Base-by-base conservation (phyloP, 2,888 invertebrate species). In the Amphiduros pacificus region DNA sequence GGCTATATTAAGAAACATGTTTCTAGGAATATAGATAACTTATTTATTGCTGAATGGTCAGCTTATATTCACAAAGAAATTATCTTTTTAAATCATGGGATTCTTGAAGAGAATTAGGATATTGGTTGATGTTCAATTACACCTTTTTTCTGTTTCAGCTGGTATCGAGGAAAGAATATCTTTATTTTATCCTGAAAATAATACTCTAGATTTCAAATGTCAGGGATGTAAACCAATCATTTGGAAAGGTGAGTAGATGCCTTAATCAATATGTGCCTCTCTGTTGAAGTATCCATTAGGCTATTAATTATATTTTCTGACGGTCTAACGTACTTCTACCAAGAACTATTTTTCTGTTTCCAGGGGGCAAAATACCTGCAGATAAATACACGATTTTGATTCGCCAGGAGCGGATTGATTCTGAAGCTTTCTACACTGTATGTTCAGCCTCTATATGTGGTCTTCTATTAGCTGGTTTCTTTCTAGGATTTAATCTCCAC, bases 401-500 rank as follows among this genome's bases (percentile, higher is more conserved):
- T 82, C 91, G 57, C 87, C 88, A 91, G 69, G 90, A 91, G 72
- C 90, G 90, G 1, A 90, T 94, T 62, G 89, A 91, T 75, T 88
- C 89, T 24, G 86, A 88, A 0, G 90, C 92, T 0, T 89, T 93
- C 79, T 85, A 91, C 58, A 88, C 88, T 1, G 89, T 92, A 2
- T 88, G 90, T 0, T 87, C 88, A 2, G 82, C 92, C 27, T 90
- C 92, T 1, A 86, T 88, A 28, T 85, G 93, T 36, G 98, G 99
- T 6, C 93, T 99, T 67, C 85, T 94, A 44, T 88, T 96, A 78
- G 94, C 97, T 6, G 88, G 90, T 14, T 88, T 91, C 40, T 98
- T 99, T 83, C 88, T 99, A 48, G 90, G 90, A 55, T 93, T 98
- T 85, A 99, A 99, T 84, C 92, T 98, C 67, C 92, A 91, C 80